A percentile compares a stretch with the other conserved stretches of the same genome.
Conservation (phyloP, 1,140 invertebrate genomes). For the Zelostemma sp. region DNA sequence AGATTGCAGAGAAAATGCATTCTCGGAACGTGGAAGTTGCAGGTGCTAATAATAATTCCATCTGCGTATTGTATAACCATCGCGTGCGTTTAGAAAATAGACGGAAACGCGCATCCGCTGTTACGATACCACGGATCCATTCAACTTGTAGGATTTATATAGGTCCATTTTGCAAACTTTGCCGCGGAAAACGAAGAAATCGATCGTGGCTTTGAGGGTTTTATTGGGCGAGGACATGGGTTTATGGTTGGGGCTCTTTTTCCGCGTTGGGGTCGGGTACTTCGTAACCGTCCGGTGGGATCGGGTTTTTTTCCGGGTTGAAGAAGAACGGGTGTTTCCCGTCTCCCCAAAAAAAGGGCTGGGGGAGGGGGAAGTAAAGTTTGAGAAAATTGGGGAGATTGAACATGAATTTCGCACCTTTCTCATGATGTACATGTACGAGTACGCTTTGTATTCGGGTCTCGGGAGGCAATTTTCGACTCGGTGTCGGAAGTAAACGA, state of each 20-base stretch:
- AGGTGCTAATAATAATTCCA: slow-evolving; percentile 3
- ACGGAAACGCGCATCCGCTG: no score
- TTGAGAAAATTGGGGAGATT: no score
- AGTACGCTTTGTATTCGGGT: slow-evolving; percentile 38
- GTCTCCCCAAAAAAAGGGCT: slow-evolving; percentile 70
- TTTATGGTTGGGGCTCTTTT: slow-evolving; percentile 9
- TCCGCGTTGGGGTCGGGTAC: slow-evolving; percentile 37
- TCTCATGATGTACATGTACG: slow-evolving; percentile 43
- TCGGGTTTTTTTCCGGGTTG: slow-evolving; percentile 72
- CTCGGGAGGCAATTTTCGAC: slow-evolving; percentile 31
- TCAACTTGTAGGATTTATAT: no score
- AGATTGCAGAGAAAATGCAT: background rate
- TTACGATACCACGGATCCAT: no score
- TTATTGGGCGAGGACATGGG: no score
- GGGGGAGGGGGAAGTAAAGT: background rate
- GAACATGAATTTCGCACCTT: no score
- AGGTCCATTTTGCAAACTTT: no score
- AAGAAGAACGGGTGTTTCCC: slow-evolving; percentile 74
- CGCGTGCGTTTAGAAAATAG: slow-evolving; percentile 2
- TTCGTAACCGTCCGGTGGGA: slow-evolving; percentile 75
- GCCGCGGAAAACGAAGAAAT: no score
- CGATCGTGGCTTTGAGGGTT: no score
- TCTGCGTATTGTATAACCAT: slow-evolving; percentile 2
- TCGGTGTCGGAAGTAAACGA: slow-evolving; percentile 1
- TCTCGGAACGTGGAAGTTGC: background rate